phyloP scores from a whole-genome alignment of 2,113 vertebrate genomes.

The Erinaceus europaeus region DNA sequence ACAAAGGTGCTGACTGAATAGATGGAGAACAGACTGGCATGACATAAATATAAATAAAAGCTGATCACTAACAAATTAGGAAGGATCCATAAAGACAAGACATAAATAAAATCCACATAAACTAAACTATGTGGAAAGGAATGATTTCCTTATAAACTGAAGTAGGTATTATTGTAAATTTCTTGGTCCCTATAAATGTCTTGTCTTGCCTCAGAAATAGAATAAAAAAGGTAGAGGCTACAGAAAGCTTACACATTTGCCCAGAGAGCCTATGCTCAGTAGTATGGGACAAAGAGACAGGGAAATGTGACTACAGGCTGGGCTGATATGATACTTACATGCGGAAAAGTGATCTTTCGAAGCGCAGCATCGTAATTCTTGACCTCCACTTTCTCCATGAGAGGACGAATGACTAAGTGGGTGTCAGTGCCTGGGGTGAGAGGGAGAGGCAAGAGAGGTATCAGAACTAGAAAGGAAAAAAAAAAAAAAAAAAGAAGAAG shows the following conservation, averaged over 20 bases:
- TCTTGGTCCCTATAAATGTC: background rate
- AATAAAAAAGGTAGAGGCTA: background rate
- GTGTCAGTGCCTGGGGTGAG: slow-evolving; percentile 89
- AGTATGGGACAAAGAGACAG: rapidly evolving
- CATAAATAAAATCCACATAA: background rate
- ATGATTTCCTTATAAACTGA: background rate
- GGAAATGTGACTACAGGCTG: rapidly evolving
- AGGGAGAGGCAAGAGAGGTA: background rate
- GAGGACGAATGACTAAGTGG: slow-evolving; percentile 91
- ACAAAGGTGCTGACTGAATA: background rate
- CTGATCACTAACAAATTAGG: background rate
- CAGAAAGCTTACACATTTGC: background rate
- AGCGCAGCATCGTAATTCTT: slow-evolving; percentile 84
- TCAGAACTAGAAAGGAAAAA: background rate
- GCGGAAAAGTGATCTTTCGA: slow-evolving; percentile 91
- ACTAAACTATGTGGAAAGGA: background rate
- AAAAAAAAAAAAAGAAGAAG: too few relatives aligned
- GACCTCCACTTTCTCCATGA: slow-evolving; percentile 91
- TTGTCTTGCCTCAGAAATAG: background rate
- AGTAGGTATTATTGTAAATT: background rate
- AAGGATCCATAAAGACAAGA: too few relatives aligned
- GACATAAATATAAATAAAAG: slow-evolving; percentile 7
- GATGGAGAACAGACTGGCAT: background rate
- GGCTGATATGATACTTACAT: slow-evolving; percentile 84
- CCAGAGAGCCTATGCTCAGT: background rate